Conservation (phyloP, 1,140 invertebrate genomes). For the Heliconius himera region DNA sequence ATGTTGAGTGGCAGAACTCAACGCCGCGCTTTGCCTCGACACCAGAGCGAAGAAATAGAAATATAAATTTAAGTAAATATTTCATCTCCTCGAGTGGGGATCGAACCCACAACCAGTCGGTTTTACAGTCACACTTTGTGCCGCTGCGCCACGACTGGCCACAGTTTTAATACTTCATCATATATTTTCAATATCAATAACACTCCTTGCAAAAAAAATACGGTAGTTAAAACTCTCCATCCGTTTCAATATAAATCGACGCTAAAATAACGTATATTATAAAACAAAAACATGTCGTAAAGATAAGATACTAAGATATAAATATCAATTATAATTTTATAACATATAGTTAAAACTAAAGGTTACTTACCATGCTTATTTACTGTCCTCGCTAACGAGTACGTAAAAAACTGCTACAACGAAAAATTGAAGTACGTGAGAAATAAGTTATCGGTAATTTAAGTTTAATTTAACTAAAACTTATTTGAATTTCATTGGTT, state of each 20-base stretch:
- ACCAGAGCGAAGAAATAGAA: too few relatives aligned
- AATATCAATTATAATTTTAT: constrained; percentile 5
- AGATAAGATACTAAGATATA: constrained; percentile 11
- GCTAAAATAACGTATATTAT: neutral
- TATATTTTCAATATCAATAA: neutral
- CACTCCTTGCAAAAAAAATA: neutral
- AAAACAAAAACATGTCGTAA: neutral
- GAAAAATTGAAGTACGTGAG: neutral
- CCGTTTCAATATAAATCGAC: neutral
- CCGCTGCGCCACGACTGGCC: too few relatives aligned
- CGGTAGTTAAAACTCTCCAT: neutral
- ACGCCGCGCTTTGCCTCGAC: too few relatives aligned
- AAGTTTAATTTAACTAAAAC: neutral
- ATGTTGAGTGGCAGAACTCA: too few relatives aligned
- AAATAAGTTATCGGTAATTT: neutral
- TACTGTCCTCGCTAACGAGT: neutral
- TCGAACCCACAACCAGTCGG: too few relatives aligned
- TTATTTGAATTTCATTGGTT: neutral
- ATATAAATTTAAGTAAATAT: too few relatives aligned
- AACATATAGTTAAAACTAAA: neutral
- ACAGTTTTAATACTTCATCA: neutral
- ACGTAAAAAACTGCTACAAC: neutral
- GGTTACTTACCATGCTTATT: neutral
- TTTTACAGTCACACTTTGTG: too few relatives aligned
- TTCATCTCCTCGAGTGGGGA: too few relatives aligned